phyloP scores from a whole-genome alignment of 1,140 invertebrate species.

The Leptoteleia sp. region DNA sequence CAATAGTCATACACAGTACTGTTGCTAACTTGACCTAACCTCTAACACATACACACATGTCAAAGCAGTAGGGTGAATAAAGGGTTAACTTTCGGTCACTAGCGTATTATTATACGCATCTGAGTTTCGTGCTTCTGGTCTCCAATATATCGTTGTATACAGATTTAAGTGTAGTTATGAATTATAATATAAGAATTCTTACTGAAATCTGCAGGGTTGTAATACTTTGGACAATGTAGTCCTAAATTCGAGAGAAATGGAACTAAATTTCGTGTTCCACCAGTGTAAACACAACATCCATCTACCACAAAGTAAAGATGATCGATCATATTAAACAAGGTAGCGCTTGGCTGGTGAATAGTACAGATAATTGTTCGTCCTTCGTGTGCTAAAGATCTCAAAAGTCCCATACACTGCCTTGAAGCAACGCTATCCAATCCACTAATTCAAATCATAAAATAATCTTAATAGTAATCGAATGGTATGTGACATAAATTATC shows the following conservation, averaged over 20 bases:
- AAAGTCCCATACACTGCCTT: constrained; percentile 86
- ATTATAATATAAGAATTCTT: too few relatives aligned
- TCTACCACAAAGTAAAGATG: constrained; percentile 88
- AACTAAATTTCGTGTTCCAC: constrained; percentile 86
- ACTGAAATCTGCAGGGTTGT: constrained; percentile 93
- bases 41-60: too few relatives aligned
- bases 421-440: constrained; percentile 90
- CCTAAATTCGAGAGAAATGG: constrained; percentile 88
- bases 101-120: too few relatives aligned
- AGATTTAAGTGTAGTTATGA: too few relatives aligned
- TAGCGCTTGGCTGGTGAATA: constrained; percentile 94
- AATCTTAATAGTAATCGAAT: constrained; percentile 84
- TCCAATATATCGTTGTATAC: too few relatives aligned
- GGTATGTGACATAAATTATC: constrained; percentile 16
- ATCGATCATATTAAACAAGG: constrained; percentile 88
- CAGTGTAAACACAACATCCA: constrained; percentile 89
- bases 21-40: too few relatives aligned
- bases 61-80: too few relatives aligned
- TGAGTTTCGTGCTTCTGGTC: too few relatives aligned
- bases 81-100: too few relatives aligned
- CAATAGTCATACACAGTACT: too few relatives aligned
- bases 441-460: constrained; percentile 83
- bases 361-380: constrained; percentile 94
- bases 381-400: constrained; percentile 88
- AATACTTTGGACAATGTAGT: constrained; percentile 91